Evolutionary conservation across 2,888 invertebrate genomes (phyloP).

Genomic region (Eilema griseolum): DNA sequence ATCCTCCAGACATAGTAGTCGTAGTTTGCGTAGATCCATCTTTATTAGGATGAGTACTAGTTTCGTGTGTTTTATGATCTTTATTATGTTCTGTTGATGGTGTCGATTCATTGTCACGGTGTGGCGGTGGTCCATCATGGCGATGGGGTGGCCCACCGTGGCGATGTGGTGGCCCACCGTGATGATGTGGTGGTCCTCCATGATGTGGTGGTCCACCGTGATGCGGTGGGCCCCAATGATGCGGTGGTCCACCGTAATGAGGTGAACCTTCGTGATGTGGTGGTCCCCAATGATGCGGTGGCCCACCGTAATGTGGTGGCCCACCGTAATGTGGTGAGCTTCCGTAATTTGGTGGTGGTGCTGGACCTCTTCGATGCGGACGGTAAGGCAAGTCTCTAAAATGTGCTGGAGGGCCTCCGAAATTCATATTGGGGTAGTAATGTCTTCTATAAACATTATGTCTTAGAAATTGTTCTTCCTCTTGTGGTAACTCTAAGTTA

Average conservation of each 20-base stretch:
- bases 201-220: not conserved
- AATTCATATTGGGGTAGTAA: not conserved
- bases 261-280: slow-evolving; percentile 9
- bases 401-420: slow-evolving; percentile 2
- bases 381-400: not conserved
- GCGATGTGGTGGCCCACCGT: slow-evolving; percentile 26
- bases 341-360: slow-evolving; percentile 18
- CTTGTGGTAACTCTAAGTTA: not conserved
- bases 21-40: not conserved
- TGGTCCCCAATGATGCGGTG: not conserved
- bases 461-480: not conserved
- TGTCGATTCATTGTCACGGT: not conserved
- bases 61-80: not conserved
- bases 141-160: slow-evolving; percentile 24
- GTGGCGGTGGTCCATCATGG: not conserved
- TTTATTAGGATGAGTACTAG: not conserved
- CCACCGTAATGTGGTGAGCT: slow-evolving; percentile 18
- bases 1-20: not conserved
- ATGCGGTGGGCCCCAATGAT: slow-evolving; percentile 1
- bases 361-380: slow-evolving; percentile 7
- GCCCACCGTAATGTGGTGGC: slow-evolving; percentile 8
- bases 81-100: not conserved
- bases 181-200: slow-evolving; percentile 12
- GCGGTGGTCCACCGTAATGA: not conserved
- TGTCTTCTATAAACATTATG: not conserved